Percentiles rank a stretch among this genome's conserved stretches.
These are phyloP conservation scores for Eleginops maclovinus DNA, from an alignment of 2,113 vertebrate species.

Conservation along the genomic window DNA sequence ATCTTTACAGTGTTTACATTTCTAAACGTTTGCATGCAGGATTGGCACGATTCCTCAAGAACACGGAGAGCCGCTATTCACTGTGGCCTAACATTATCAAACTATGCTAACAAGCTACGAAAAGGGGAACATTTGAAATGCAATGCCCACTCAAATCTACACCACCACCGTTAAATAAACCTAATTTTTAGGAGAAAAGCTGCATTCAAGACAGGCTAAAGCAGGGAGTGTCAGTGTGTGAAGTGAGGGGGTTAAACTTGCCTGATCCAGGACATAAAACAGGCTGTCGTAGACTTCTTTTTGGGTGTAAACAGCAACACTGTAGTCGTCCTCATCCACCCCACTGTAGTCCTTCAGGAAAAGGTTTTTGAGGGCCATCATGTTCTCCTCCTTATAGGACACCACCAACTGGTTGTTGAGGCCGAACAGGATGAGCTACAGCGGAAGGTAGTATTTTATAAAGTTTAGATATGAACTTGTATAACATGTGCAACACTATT, in stretches of 20 bases:
- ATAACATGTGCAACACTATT: neutral
- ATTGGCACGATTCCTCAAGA: neutral
- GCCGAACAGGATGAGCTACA: slow-evolving; percentile 93
- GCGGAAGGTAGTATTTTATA: slow-evolving; percentile 21
- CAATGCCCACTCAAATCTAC: neutral
- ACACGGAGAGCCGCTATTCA: neutral
- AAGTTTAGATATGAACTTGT: neutral
- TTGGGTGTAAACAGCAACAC: slow-evolving; percentile 89
- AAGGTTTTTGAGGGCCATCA: slow-evolving; percentile 91
- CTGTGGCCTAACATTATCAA: neutral
- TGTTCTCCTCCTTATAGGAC: slow-evolving; percentile 94
- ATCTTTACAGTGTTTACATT: neutral
- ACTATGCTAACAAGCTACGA: neutral
- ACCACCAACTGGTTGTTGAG: slow-evolving; percentile 97
- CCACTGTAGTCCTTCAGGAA: slow-evolving; percentile 93
- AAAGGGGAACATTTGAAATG: too few relatives aligned
- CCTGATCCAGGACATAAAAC: slow-evolving; percentile 91
- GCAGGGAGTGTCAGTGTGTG: neutral
- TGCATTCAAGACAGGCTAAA: neutral
- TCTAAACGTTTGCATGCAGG: neutral
- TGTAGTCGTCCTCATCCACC: slow-evolving; percentile 91
- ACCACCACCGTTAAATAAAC: neutral
- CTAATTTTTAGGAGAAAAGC: neutral
- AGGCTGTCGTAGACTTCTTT: slow-evolving; percentile 88
- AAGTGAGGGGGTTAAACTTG: slow-evolving; percentile 63